These are phyloP conservation scores for Theretra japonica DNA, from an alignment of 2,888 invertebrate species.

Conservation along the genomic window DNA sequence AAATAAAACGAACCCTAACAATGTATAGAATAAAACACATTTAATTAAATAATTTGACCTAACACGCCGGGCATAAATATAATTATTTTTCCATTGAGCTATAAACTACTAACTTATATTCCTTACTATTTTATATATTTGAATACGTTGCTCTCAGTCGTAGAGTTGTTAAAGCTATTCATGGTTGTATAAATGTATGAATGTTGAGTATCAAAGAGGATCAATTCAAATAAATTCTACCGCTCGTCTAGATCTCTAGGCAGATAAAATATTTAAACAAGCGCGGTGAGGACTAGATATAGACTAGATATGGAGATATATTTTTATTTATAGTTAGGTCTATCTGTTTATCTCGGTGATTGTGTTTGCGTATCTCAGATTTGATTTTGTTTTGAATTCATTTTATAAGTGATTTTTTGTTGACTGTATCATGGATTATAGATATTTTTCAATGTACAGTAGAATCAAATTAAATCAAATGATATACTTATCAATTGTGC, in stretches of 20 bases:
- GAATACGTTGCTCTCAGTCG: neutral
- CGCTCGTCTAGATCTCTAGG: conserved; percentile 13
- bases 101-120: neutral
- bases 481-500: too few relatives aligned
- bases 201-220: conserved; percentile 9
- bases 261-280: conserved; percentile 19
- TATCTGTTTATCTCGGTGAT: neutral
- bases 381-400: neutral
- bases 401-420: neutral
- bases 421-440: too few relatives aligned
- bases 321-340: conserved; percentile 11
- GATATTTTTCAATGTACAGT: too few relatives aligned
- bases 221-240: conserved; percentile 21
- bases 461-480: too few relatives aligned
- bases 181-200: conserved; percentile 34
- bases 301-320: too few relatives aligned
- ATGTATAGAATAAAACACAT: too few relatives aligned
- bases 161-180: conserved; percentile 9
- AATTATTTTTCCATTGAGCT: too few relatives aligned
- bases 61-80: too few relatives aligned
- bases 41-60: too few relatives aligned
- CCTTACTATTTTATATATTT: neutral
- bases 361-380: neutral
- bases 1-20: too few relatives aligned
- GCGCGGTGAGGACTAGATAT: neutral